Conservation (phyloP, 2,888 invertebrate genomes). For the Agriopis aurantiaria region DNA sequence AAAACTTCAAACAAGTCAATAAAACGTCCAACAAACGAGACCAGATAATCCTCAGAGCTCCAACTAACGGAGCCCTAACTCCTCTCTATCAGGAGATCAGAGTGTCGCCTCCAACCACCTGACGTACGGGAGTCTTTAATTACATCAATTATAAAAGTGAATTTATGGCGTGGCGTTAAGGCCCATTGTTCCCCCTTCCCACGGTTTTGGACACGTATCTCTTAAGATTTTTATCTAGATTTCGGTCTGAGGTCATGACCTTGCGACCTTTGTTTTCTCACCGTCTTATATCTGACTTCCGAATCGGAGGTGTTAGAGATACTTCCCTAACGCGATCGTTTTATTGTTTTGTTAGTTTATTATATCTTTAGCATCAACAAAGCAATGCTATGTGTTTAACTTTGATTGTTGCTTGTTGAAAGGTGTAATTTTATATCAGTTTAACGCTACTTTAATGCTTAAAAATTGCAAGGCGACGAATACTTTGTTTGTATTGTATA, state of each 20-base stretch:
- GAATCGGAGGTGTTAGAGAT: slow-evolving; percentile 59
- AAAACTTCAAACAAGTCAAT: slow-evolving; percentile 12
- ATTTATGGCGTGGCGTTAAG: slow-evolving; percentile 67
- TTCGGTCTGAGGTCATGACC: slow-evolving; percentile 70
- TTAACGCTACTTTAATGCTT: not conserved
- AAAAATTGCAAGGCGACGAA: not conserved
- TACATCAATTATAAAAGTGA: slow-evolving; percentile 74
- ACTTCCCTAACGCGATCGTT: slow-evolving; percentile 52
- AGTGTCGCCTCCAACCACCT: slow-evolving; percentile 50
- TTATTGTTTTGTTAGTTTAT: slow-evolving; percentile 29
- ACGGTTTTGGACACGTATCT: slow-evolving; percentile 75
- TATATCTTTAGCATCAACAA: slow-evolving; percentile 27
- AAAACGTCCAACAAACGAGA: slow-evolving; percentile 27
- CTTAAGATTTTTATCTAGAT: slow-evolving; percentile 68
- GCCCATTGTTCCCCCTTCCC: slow-evolving; percentile 72
- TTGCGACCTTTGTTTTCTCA: slow-evolving; percentile 74
- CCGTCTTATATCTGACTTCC: slow-evolving; percentile 64
- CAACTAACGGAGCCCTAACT: slow-evolving; percentile 32
- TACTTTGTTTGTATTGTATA: too few relatives aligned
- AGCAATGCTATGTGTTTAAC: not conserved
- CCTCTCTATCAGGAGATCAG: slow-evolving; percentile 48
- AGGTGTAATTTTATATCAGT: not conserved
- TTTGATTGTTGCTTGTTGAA: slow-evolving; percentile 15
- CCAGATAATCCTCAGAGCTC: slow-evolving; percentile 19
- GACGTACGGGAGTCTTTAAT: slow-evolving; percentile 63